phyloP scores from a whole-genome alignment of 2,113 vertebrate species.

The Stictonetta naevosa region DNA sequence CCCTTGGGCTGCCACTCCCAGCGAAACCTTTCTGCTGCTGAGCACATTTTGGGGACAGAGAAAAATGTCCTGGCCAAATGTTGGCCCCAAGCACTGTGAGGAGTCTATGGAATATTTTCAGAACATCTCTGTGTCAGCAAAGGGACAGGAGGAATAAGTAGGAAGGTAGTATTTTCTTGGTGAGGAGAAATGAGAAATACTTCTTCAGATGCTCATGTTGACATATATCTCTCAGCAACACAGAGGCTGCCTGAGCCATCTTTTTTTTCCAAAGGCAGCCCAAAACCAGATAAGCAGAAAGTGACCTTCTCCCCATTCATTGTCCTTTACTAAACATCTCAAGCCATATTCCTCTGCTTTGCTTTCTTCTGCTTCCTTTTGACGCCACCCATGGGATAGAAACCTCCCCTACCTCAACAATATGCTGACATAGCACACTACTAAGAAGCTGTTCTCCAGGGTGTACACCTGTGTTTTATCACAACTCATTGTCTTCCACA shows the following conservation, averaged over 20 bases:
- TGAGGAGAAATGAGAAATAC: background rate
- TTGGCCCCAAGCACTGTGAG: background rate
- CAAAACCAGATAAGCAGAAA: background rate
- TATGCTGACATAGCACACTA: background rate
- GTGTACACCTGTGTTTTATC: constrained; percentile 45
- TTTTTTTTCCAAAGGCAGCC: background rate
- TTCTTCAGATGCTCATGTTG: background rate
- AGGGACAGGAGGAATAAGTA: background rate
- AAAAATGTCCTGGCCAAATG: background rate
- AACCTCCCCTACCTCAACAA: background rate
- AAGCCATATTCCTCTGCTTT: background rate
- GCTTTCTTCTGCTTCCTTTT: background rate
- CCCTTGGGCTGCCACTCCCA: background rate
- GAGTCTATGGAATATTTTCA: background rate
- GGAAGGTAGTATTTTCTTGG: background rate
- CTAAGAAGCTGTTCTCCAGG: constrained; percentile 16
- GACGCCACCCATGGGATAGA: background rate
- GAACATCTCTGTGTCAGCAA: background rate
- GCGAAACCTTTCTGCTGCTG: background rate
- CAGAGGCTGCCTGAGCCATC: background rate
- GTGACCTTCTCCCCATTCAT: background rate
- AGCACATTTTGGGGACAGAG: background rate
- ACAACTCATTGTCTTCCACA: background rate
- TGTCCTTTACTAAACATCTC: background rate
- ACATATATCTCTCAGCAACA: background rate